Evolutionary conservation across 2,113 vertebrate genomes (phyloP).

Genomic region (Ophthalmolycus amberensis): DNA sequence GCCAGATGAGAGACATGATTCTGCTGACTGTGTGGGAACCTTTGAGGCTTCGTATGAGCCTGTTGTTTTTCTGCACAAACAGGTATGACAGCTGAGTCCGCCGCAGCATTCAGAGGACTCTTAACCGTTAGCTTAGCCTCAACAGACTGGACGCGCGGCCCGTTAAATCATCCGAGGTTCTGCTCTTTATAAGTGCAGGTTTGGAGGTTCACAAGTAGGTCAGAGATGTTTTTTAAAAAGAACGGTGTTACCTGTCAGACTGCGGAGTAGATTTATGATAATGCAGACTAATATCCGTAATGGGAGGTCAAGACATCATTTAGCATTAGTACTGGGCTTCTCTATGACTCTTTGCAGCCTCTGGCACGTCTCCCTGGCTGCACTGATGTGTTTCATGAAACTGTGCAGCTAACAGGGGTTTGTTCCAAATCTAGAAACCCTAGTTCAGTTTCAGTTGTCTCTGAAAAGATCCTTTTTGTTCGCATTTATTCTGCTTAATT

Average conservation of each 20-base stretch:
- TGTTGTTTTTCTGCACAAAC: neutral
- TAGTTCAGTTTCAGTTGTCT: no score
- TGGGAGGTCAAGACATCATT: neutral
- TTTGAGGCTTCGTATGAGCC: no score
- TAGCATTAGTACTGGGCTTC: neutral
- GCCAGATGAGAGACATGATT: neutral
- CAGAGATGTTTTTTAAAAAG: constrained; percentile 1
- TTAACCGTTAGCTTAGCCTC: neutral
- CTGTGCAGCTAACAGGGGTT: neutral
- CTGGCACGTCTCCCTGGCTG: neutral
- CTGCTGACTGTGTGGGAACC: no score
- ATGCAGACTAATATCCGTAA: neutral
- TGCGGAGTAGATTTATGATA: constrained; percentile 15
- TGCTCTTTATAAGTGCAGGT: neutral
- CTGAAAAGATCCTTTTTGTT: no score
- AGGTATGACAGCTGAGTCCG: no score
- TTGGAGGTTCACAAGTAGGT: constrained; percentile 10
- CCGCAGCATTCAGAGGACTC: neutral
- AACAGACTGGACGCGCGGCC: neutral
- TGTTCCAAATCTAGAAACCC: neutral
- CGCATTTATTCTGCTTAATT: no score
- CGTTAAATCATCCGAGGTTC: neutral
- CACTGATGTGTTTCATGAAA: neutral
- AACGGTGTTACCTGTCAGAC: constrained; percentile 15
- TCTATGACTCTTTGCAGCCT: neutral